Percentiles rank a stretch among this genome's conserved stretches.
phyloP scores from a whole-genome alignment of 2,888 invertebrate species.

The Macrophya annulata region DNA sequence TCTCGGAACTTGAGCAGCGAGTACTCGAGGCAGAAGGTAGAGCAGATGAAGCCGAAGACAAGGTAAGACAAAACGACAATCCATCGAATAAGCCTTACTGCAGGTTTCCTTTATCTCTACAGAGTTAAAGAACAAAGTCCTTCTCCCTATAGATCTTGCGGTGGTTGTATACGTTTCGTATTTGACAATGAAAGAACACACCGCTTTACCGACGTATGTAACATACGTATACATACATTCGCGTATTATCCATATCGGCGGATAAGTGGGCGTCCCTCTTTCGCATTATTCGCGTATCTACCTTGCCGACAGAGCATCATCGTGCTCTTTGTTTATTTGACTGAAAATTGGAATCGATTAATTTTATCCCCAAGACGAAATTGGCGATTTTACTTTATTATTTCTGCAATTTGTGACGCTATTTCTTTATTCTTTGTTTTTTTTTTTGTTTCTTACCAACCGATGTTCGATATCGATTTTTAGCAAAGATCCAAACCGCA shows the following conservation, averaged over 20 bases:
- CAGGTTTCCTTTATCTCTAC: neutral
- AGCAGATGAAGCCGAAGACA: conserved; percentile 96
- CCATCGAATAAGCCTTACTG: neutral
- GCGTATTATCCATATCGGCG: neutral
- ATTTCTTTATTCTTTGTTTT: neutral
- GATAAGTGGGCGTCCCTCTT: neutral
- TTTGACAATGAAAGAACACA: conserved; percentile 8
- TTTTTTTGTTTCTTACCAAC: conserved; percentile 50
- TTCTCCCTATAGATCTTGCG: neutral
- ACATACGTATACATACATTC: neutral
- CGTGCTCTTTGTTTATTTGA: conserved; percentile 8
- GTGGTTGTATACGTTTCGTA: neutral
- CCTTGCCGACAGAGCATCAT: conserved; percentile 1
- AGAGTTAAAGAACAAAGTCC: neutral
- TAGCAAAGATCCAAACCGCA: conserved; percentile 60
- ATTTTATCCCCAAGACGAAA: neutral
- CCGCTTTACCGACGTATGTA: neutral
- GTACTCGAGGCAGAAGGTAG: conserved; percentile 96
- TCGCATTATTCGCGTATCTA: conserved; percentile 9
- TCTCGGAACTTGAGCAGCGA: conserved; percentile 96
- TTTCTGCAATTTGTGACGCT: neutral
- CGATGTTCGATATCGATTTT: conserved; percentile 59
- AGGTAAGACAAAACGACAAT: conserved; percentile 84
- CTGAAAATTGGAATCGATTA: neutral
- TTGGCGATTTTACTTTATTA: neutral